These are phyloP conservation scores for Pomatorhinus ruficollis DNA, from an alignment of 2,113 vertebrate species.

Conservation along the genomic window DNA sequence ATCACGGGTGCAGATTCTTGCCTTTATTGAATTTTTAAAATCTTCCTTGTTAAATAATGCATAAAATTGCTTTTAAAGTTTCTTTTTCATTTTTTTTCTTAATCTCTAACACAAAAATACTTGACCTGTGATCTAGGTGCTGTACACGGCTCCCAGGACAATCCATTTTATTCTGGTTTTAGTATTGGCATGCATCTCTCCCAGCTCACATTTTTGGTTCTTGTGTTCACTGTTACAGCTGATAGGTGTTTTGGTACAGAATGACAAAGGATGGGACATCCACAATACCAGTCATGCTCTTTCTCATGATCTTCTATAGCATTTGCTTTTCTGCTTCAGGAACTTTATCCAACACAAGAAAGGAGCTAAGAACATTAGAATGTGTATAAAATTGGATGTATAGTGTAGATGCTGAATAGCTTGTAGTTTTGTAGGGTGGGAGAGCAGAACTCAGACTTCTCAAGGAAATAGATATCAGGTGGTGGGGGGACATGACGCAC, in stretches of 20 bases:
- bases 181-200: neutral
- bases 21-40: neutral
- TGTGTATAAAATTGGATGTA: neutral
- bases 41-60: neutral
- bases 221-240: neutral
- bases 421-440: neutral
- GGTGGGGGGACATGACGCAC: rapidly evolving
- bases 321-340: neutral
- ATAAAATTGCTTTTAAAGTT: neutral
- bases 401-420: neutral
- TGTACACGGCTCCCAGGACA: neutral
- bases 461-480: neutral
- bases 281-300: rapidly evolving
- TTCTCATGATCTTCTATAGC: neutral
- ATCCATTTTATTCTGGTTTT: neutral
- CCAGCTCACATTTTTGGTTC: neutral
- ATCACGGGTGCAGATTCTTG: neutral
- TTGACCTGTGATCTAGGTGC: neutral
- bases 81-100: neutral
- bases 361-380: neutral
- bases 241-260: neutral
- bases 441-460: neutral
- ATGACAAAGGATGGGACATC: neutral
- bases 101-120: neutral
- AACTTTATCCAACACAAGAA: neutral